These are phyloP conservation scores for Tetheella fluctuosa DNA, from an alignment of 2,888 invertebrate genomes.

Conservation along the genomic window DNA sequence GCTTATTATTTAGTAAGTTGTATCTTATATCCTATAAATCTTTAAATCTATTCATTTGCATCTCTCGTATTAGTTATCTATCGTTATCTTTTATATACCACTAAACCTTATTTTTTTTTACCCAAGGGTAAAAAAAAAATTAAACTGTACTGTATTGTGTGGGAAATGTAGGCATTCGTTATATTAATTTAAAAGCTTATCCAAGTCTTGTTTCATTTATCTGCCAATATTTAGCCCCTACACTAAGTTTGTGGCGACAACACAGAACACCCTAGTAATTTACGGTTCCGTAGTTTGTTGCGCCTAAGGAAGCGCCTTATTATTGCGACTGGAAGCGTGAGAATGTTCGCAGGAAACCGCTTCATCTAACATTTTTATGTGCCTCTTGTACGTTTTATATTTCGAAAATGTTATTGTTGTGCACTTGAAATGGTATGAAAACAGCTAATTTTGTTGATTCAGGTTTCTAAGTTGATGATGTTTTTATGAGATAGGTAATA, in stretches of 20 bases:
- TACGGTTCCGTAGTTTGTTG: slow-evolving; percentile 49
- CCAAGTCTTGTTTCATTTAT: too few species aligned
- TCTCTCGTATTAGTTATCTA: too few species aligned
- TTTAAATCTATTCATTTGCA: background rate
- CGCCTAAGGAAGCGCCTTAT: slow-evolving; percentile 58
- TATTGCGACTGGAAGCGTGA: slow-evolving; percentile 39
- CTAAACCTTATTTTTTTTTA: too few species aligned
- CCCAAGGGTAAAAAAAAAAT: too few species aligned
- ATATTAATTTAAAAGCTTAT: too few species aligned
- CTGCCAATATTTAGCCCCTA: slow-evolving; percentile 30
- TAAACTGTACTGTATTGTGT: too few species aligned
- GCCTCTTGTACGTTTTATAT: background rate
- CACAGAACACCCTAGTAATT: slow-evolving; percentile 53
- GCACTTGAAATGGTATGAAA: too few species aligned
- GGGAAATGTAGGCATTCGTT: too few species aligned
- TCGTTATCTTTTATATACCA: too few species aligned
- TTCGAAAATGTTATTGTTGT: slow-evolving; percentile 2
- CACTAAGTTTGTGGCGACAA: slow-evolving; percentile 40
- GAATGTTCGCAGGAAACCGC: slow-evolving; percentile 29
- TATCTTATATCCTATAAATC: too few species aligned
- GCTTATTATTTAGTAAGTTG: too few species aligned
- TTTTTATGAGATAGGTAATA: background rate
- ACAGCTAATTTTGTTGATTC: background rate
- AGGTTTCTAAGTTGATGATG: background rate
- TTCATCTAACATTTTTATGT: slow-evolving; percentile 18